Conservation (phyloP, 2,113 vertebrate genomes). For the Stigmatopora nigra region DNA sequence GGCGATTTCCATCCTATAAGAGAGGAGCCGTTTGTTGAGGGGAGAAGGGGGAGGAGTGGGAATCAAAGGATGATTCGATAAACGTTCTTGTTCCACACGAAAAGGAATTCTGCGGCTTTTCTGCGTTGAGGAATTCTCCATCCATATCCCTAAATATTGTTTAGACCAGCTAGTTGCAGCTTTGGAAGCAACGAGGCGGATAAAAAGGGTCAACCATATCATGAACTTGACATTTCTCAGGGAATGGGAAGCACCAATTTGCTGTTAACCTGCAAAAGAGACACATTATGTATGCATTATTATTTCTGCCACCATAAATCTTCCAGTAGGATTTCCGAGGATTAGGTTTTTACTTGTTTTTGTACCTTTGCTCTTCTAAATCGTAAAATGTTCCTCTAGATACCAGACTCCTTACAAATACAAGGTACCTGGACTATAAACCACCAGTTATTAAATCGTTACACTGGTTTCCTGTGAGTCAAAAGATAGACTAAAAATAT, state of each 20-base stretch:
- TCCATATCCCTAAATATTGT: conserved; percentile 27
- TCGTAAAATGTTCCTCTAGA: not conserved
- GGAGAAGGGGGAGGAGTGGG: conserved; percentile 4
- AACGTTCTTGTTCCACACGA: conserved; percentile 35
- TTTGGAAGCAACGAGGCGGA: conserved; percentile 36
- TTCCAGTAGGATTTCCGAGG: conserved; percentile 1
- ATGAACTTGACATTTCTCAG: conserved; percentile 24
- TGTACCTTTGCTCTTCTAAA: not conserved
- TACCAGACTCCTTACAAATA: not conserved
- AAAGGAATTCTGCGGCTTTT: conserved; percentile 35
- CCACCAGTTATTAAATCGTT: no score
- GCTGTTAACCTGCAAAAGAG: conserved; percentile 26
- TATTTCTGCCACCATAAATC: conserved; percentile 13
- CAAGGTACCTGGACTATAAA: not conserved
- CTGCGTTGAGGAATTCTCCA: conserved; percentile 24
- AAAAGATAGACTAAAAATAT: no score
- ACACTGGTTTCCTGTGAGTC: no score
- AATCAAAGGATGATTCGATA: conserved; percentile 48
- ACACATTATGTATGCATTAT: conserved; percentile 27
- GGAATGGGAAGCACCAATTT: conserved; percentile 19
- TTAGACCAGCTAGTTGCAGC: conserved; percentile 22
- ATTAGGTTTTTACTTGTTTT: not conserved
- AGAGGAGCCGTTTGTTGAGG: conserved; percentile 24
- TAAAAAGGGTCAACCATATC: conserved; percentile 15
- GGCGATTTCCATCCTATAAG: conserved; percentile 37